A percentile compares a stretch with the other conserved stretches of the same genome.
Conservation (phyloP, 2,888 invertebrate species). For the Pristionchus arcanus region DNA sequence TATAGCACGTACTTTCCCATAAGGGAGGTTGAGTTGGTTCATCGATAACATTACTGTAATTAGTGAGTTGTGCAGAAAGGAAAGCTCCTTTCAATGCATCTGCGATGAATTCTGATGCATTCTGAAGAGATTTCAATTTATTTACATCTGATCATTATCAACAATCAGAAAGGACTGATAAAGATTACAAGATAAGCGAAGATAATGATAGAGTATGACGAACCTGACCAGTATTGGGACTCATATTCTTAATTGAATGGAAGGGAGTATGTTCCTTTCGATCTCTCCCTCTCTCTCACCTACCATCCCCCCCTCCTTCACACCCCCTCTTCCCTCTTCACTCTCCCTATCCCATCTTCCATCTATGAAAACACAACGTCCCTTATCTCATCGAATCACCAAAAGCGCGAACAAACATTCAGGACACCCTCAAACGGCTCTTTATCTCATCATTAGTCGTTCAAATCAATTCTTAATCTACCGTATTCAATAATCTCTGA, state of each 20-base stretch:
- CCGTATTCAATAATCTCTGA: background rate
- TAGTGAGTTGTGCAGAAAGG: constrained; percentile 63
- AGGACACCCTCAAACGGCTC: constrained; percentile 13
- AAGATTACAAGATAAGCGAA: background rate
- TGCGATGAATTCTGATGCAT: constrained; percentile 67
- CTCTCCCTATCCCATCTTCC: constrained; percentile 50
- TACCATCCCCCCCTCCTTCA: constrained; percentile 3
- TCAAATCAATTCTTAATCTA: background rate
- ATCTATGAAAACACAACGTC: constrained; percentile 55
- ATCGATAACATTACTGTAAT: constrained; percentile 66
- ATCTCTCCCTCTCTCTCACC: constrained; percentile 36
- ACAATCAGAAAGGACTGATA: background rate
- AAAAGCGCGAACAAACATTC: constrained; percentile 51
- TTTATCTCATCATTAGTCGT: background rate
- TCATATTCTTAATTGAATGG: constrained; percentile 48
- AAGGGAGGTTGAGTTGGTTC: constrained; percentile 65
- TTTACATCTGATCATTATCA: background rate
- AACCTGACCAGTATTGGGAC: constrained; percentile 42
- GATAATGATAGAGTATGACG: background rate
- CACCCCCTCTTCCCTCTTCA: constrained; percentile 2
- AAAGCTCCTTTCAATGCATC: constrained; percentile 70
- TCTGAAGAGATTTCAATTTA: constrained; percentile 57
- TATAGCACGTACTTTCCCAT: constrained; percentile 69
- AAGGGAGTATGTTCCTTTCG: constrained; percentile 27
- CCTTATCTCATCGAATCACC: constrained; percentile 52